These are phyloP conservation scores for Dolichallabes microphthalmus DNA, from an alignment of 2,113 vertebrate species.

Conservation along the genomic window DNA sequence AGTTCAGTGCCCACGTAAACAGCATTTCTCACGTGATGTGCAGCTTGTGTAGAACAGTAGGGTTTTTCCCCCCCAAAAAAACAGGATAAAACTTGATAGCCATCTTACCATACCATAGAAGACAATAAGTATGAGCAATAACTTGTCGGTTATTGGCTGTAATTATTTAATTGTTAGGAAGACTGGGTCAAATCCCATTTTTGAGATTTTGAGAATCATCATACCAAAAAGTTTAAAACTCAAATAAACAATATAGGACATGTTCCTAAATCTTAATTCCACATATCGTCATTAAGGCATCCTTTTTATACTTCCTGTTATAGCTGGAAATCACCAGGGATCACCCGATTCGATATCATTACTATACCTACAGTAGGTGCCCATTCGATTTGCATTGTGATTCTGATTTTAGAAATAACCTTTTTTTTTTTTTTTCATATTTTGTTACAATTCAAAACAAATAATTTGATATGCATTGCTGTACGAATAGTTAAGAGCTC, in stretches of 20 bases:
- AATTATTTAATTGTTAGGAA: not conserved
- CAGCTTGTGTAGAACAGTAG: slow-evolving; percentile 39
- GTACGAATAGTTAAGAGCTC: too few species aligned
- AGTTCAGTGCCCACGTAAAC: slow-evolving; percentile 57
- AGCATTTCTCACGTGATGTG: slow-evolving; percentile 29
- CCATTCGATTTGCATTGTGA: too few species aligned
- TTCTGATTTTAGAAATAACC: too few species aligned
- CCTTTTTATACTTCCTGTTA: not conserved
- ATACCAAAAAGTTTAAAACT: not conserved
- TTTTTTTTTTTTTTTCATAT: too few species aligned
- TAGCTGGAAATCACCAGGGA: too few species aligned
- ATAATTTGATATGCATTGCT: too few species aligned
- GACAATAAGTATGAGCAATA: not conserved
- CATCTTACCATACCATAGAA: not conserved
- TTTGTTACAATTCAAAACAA: too few species aligned
- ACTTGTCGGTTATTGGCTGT: not conserved
- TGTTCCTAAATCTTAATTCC: not conserved
- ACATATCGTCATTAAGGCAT: not conserved
- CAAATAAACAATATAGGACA: not conserved
- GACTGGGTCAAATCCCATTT: not conserved
- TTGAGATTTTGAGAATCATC: not conserved
- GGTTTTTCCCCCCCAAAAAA: slow-evolving; percentile 47
- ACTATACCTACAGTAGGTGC: too few species aligned
- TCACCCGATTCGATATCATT: too few species aligned
- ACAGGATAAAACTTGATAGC: not conserved